Base-by-base conservation (phyloP, 2,797 vertebrate species). In the Epinephelus malabaricus region DNA sequence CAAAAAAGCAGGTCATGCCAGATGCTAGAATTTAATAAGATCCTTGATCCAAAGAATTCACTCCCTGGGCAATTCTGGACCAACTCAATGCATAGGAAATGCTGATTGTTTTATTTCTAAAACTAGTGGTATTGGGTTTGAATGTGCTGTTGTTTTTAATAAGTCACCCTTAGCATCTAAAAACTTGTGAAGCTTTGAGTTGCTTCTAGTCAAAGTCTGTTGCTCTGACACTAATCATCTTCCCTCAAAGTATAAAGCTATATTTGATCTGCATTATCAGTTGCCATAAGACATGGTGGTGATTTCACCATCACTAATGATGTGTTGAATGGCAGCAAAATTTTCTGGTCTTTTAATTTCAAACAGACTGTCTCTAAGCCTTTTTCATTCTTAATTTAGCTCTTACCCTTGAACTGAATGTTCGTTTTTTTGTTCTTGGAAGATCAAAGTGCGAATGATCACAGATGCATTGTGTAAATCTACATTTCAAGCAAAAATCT, bases 1-100 rank as follows among this genome's bases (percentile, higher is more conserved):
- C 73, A 46, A 59, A 75, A 51, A 46, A 55, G 53, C 61, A 55
- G 60, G n/a, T 75, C n/a, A 18, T 50, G 21, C 30, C 53, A 65
- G 60, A 73, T 55, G 51, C 18, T 47, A 23, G 40, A 46, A 66
- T 34, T 34, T 34, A 38, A 6, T 50, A 40, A 40, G 50, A 58
- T 59, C 13, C 13, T 46, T 14, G 14, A 46, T 14, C 45, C 14
- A 46, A 46, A 15, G 4, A 45, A 34, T 7, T 34, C 34, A 34
- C 7, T 7, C 30, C 34, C 7, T 7, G 34, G 34, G 34, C 34
- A 34, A 34, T 34, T 34, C 34, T 8, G 34, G 34, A 34, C 7
- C 34, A 34, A 34, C 8, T 8, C 34, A 34, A 8, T 8, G 7
- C 34, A 34, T 34, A 34, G 34, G 8, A 34, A 34, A 34, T 34